Conservation (phyloP, 92 coral and sea anemone genomes). For the Bergia sp. region DNA sequence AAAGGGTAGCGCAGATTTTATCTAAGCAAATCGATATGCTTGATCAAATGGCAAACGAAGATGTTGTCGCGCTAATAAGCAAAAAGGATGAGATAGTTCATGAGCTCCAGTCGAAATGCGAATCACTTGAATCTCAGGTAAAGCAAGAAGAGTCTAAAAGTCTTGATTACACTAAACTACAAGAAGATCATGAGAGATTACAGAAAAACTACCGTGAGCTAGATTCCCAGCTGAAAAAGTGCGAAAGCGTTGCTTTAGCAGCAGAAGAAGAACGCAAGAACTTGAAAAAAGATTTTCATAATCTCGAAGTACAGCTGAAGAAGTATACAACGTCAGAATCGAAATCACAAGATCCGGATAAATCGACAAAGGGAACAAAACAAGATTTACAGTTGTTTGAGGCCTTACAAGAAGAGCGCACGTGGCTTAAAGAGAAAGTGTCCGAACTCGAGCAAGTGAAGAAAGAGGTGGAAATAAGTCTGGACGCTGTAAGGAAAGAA, state of each 20-base stretch:
- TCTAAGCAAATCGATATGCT: slow-evolving; percentile 23
- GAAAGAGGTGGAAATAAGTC: slow-evolving; percentile 15
- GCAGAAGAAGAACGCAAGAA: slow-evolving; percentile 47
- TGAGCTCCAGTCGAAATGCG: slow-evolving; percentile 31
- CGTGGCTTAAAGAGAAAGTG: slow-evolving; percentile 37
- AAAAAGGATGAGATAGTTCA: slow-evolving; percentile 40
- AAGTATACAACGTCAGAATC: neutral
- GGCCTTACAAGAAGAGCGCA: slow-evolving; percentile 20
- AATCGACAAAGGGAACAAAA: neutral
- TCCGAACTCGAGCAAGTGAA: slow-evolving; percentile 26
- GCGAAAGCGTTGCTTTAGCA: slow-evolving; percentile 22
- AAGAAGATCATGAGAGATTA: neutral
- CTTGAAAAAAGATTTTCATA: slow-evolving; percentile 17
- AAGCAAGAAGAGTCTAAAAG: neutral
- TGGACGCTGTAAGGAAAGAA: slow-evolving; percentile 38
- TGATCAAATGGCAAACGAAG: slow-evolving; percentile 48
- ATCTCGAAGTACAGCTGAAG: neutral
- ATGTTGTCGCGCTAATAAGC: neutral
- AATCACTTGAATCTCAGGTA: slow-evolving; percentile 17
- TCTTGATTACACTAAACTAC: neutral
- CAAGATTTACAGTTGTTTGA: slow-evolving; percentile 1
- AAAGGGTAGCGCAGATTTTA: slow-evolving; percentile 18
- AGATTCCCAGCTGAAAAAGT: neutral
- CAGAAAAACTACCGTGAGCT: slow-evolving; percentile 5
- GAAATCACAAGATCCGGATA: neutral